Base-by-base conservation (phyloP, 2,113 vertebrate species). In the Sakesphorus luctuosus region DNA sequence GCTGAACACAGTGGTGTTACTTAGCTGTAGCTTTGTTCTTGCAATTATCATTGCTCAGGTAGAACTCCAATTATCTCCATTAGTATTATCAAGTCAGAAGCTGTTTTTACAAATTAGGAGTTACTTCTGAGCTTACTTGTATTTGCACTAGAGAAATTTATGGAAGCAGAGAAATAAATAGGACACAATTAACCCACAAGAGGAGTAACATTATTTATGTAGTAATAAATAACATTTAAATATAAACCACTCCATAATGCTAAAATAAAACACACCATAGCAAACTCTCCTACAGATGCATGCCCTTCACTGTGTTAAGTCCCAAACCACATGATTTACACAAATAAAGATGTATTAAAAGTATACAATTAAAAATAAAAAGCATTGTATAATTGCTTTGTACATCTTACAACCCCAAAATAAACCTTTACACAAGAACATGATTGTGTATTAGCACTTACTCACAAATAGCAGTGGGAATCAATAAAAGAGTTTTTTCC, bases 401-500 rank as follows among this genome's bases (percentile, higher is more conserved):
- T 26, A 69, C 16, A 43, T 43, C 2, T 55, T 84, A 66, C 8
- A 85, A n/a, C 11, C 56, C 21, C 10, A 53, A 91, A 94, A 73
- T 18, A 69, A 90, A 11, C 26, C 31, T 62, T 65, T n/a, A 65
- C 13, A 25, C 4, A 75, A 77, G 13, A 92, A 67, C 11, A 43
- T 0, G 1, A 61, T 5, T 18, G 2, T 1, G 0, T 55, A 46
- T 59, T 35, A 81, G 36, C 25, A 62, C 26, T 74, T 78, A 71
- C 19, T 80, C 67, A 92, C 31, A 74, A 89, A 82, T 1, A 89
- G 10, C 1, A 2, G 4, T 4, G 1, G 23, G 11, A 89, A 62
- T 46, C 46, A 38, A 74, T 36, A 46, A 66, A 82, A 62, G 31
- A 15, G 2, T 0, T 0, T 33, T 63, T 47, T 46, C 33, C 3